Conservation (phyloP, 2,797 vertebrate species). For the Antennarius maculatus region DNA sequence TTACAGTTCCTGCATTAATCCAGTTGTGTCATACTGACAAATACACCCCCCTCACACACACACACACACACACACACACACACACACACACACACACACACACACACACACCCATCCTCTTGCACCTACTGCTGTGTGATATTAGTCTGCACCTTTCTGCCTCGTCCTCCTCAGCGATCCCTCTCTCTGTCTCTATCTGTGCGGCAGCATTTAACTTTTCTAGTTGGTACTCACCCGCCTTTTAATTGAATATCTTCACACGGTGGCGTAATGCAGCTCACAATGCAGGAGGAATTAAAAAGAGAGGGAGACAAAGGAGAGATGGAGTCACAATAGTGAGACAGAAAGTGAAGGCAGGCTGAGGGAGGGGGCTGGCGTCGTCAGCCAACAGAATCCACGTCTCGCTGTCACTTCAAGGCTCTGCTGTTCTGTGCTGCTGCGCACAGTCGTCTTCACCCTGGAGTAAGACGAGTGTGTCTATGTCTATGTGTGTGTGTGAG, state of each 20-base stretch:
- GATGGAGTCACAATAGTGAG: slow-evolving; percentile 6
- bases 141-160: slow-evolving; percentile 35
- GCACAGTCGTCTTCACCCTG: slow-evolving; percentile 44
- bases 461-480: slow-evolving; percentile 23
- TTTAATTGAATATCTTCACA: slow-evolving; percentile 72
- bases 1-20: slow-evolving; percentile 18
- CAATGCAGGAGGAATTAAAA: slow-evolving; percentile 23
- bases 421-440: slow-evolving; percentile 54
- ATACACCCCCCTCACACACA: slow-evolving; percentile 29
- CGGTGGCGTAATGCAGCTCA: slow-evolving; percentile 49
- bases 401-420: slow-evolving; percentile 60
- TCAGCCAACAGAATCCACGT: slow-evolving; percentile 57
- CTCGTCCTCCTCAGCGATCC: slow-evolving; percentile 3
- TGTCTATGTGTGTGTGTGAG: slow-evolving; percentile 12
- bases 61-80: too few species aligned
- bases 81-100: slow-evolving; percentile 3
- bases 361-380: slow-evolving; percentile 46
- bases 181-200: slow-evolving; percentile 4
- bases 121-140: slow-evolving; percentile 48
- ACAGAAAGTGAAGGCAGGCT: slow-evolving; percentile 1
- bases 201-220: slow-evolving; percentile 19
- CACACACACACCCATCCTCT: background rate
- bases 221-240: slow-evolving; percentile 37
- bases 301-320: background rate
- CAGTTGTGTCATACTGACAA: slow-evolving; percentile 26